A percentile compares a stretch with the other conserved stretches of the same genome.
phyloP scores from a whole-genome alignment of 2,888 invertebrate species.

The Parelbella ahira region DNA sequence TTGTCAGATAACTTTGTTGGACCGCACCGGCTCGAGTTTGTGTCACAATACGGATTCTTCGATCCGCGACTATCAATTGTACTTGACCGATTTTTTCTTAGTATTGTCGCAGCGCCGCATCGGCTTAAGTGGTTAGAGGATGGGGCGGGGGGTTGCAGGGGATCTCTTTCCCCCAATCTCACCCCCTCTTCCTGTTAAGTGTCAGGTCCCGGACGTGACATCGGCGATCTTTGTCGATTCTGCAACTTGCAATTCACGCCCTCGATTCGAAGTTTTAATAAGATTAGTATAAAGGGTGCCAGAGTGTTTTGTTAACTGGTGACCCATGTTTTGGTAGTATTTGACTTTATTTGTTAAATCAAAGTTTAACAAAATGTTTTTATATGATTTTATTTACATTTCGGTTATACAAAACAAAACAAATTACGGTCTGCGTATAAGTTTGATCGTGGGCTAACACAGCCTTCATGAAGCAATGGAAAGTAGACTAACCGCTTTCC shows the following conservation, averaged over 20 bases:
- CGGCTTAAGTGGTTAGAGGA: slow-evolving; percentile 18
- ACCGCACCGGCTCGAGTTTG: slow-evolving; percentile 12
- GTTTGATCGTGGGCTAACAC: no score
- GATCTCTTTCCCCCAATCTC: slow-evolving; percentile 29
- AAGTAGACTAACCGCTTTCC: no score
- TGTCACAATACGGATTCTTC: slow-evolving; percentile 23
- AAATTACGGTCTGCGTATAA: no score
- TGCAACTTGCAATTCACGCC: slow-evolving; percentile 29
- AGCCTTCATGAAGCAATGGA: no score
- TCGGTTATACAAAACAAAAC: no score
- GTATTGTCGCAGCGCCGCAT: slow-evolving; percentile 25
- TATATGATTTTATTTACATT: no score
- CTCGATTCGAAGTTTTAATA: slow-evolving; percentile 29
- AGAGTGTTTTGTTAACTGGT: slow-evolving; percentile 13
- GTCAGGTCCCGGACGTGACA: slow-evolving; percentile 39
- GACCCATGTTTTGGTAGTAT: background rate
- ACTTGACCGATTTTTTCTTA: slow-evolving; percentile 25
- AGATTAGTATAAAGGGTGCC: slow-evolving; percentile 26
- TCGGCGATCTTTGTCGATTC: slow-evolving; percentile 40
- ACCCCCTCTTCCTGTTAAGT: slow-evolving; percentile 24
- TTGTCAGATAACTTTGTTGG: slow-evolving; percentile 12
- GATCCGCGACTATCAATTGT: slow-evolving; percentile 24
- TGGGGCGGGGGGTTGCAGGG: slow-evolving; percentile 24
- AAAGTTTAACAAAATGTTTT: background rate
- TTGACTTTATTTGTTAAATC: background rate